A percentile compares a stretch with the other conserved stretches of the same genome.
These are phyloP conservation scores for Orthochromis malagaraziensis DNA, from an alignment of 2,113 vertebrate genomes.

Conservation along the genomic window DNA sequence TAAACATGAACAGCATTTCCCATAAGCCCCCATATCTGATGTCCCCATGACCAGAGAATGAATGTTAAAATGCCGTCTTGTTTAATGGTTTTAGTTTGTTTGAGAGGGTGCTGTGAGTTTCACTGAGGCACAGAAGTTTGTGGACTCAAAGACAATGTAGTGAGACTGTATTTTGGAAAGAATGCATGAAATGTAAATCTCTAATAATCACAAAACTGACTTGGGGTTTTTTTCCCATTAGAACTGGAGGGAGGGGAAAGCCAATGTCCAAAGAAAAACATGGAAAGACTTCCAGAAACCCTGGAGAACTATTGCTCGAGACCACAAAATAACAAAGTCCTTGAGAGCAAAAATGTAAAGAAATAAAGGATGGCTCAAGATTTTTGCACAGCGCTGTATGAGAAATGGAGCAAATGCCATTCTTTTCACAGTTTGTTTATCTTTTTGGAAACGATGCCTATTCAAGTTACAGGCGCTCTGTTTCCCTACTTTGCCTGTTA, in stretches of 20 bases:
- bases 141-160: neutral
- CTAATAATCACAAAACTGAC: neutral
- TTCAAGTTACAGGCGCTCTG: neutral
- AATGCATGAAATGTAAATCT: neutral
- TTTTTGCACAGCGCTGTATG: neutral
- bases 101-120: neutral
- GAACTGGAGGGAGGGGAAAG: accelerated
- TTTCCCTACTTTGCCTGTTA: neutral
- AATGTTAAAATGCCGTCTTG: neutral
- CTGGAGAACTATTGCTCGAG: neutral
- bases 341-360: neutral
- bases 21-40: neutral
- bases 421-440: neutral
- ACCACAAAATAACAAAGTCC: neutral
- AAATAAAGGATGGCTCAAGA: neutral
- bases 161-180: neutral
- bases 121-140: neutral
- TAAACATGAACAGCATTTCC: neutral
- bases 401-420: accelerated
- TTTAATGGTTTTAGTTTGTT: neutral
- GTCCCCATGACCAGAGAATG: neutral
- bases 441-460: neutral
- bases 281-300: neutral
- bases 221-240: accelerated
- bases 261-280: neutral